Base-by-base conservation (phyloP, 2,113 vertebrate genomes). In the Thinocorus orbignyianus region DNA sequence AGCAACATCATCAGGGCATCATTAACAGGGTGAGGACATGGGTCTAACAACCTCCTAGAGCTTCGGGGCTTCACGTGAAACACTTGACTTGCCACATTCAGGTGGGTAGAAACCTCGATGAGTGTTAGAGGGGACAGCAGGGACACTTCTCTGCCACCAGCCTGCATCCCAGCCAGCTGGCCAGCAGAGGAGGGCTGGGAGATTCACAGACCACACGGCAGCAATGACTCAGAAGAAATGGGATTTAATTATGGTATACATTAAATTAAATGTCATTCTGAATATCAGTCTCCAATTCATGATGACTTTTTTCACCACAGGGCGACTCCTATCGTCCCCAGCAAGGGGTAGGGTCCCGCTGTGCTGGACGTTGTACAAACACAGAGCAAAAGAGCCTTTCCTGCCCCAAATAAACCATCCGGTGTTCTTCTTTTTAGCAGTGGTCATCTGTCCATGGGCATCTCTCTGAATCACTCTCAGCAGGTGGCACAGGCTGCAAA, bases 211-310 rank as follows among this genome's bases (percentile, higher is more conserved):
- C 30, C 80, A 95, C 83, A 2, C 18, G 2, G 71, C 72, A 84
- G 61, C 86, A 69, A 28, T 9, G 28, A 61, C 31, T 83, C 46
- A 30, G 61, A 91, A 92, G 69, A 94, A 94, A 89, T 15, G 61
- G 73, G 62, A 16, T 97, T 97, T 97, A 97, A 97, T 97, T 96
- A 96, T 54, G 91, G 92, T 96, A 41, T 97, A 96, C 96, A 97
- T 97, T 95, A 96, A 97, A 97, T 96, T 94, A 95, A 84, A 88
- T 46, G 86, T 79, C 69, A 93, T 89, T 93, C 92, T 37, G 81
- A 76, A 52, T 79, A 92, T 79, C 44, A 23, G 37, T 57, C 44
- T 92, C 86, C 52, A 37, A 7, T 61, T 86, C 69, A 4, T 17
- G 77, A 16, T 42, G 80, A 65, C 52, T 90, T 85, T 72, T 18